These are phyloP conservation scores for Drosophila sechellia DNA, from an alignment of 1,140 invertebrate species.

Conservation along the genomic window DNA sequence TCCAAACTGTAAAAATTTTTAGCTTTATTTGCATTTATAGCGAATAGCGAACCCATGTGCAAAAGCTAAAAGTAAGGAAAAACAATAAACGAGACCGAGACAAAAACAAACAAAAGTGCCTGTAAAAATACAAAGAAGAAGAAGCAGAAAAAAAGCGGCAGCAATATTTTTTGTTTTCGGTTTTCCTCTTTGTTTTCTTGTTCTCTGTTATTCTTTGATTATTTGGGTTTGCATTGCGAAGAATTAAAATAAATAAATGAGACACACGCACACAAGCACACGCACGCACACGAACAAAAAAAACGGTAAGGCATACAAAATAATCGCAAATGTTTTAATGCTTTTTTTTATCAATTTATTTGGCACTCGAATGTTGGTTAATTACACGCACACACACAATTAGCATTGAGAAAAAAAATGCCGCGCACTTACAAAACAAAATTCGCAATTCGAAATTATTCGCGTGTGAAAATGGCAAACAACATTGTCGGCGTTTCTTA, in stretches of 20 bases:
- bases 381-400: conserved; percentile 17
- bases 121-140: conserved; percentile 1
- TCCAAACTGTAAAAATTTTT: conserved; percentile 5
- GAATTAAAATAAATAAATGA: conserved; percentile 50
- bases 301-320: conserved; percentile 44
- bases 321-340: conserved; percentile 30
- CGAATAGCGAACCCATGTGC: conserved; percentile 25
- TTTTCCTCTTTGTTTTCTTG: conserved; percentile 27
- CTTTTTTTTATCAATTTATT: conserved; percentile 1
- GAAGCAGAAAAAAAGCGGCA: conserved; percentile 11
- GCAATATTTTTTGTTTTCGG: conserved; percentile 13
- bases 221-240: conserved; percentile 45
- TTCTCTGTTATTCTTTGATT: conserved; percentile 46
- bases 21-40: conserved; percentile 45
- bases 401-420: conserved; percentile 9
- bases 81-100: conserved; percentile 19
- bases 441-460: conserved; percentile 26
- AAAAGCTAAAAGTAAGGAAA: conserved; percentile 2
- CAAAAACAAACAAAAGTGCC: conserved; percentile 26
- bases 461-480: conserved; percentile 27
- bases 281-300: conserved; percentile 17
- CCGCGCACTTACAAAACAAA: conserved; percentile 36
- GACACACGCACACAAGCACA: conserved; percentile 6
- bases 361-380: conserved; percentile 27
- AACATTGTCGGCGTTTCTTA: conserved; percentile 25